Evolutionary conservation across 2,113 vertebrate genomes (phyloP).

Genomic region (Gadus chalcogrammus): DNA sequence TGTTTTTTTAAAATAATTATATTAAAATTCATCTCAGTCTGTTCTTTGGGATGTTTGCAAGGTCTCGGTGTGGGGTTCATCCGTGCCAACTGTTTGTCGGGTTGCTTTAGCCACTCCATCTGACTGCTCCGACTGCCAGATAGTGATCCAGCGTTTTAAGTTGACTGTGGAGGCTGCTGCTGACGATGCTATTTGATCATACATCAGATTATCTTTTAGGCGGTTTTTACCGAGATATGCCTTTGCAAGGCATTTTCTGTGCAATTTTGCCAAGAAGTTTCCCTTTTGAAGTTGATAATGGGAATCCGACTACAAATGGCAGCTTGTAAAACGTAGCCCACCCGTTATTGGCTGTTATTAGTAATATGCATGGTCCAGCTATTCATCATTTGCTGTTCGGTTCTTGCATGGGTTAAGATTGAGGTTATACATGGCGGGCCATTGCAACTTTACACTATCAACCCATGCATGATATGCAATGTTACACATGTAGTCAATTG

Average conservation of each 20-base stretch:
- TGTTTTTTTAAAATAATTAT: slow-evolving; percentile 2
- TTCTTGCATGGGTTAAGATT: slow-evolving; percentile 13
- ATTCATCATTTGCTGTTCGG: slow-evolving; percentile 31
- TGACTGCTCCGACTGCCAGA: slow-evolving; percentile 66
- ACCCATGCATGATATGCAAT: neutral
- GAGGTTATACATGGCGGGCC: neutral
- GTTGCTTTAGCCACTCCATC: slow-evolving; percentile 62
- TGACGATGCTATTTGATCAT: slow-evolving; percentile 56
- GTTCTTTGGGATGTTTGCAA: slow-evolving; percentile 42
- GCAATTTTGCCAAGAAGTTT: slow-evolving; percentile 31
- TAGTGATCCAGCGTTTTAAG: slow-evolving; percentile 50
- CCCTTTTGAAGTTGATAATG: slow-evolving; percentile 35
- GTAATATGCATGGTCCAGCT: slow-evolving; percentile 33
- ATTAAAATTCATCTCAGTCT: slow-evolving; percentile 29
- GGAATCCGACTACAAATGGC: slow-evolving; percentile 17
- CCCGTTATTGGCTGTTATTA: slow-evolving; percentile 31
- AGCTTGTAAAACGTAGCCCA: slow-evolving; percentile 28
- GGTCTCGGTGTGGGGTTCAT: slow-evolving; percentile 41
- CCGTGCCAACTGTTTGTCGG: slow-evolving; percentile 59
- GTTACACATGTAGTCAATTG: slow-evolving; percentile 14
- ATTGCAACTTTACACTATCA: neutral
- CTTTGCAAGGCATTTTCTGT: slow-evolving; percentile 29
- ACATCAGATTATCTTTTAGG: slow-evolving; percentile 44
- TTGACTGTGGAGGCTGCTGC: slow-evolving; percentile 55
- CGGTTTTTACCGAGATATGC: slow-evolving; percentile 32